phyloP scores from a whole-genome alignment of 1,140 invertebrate genomes.

The Glomeris maerens region DNA sequence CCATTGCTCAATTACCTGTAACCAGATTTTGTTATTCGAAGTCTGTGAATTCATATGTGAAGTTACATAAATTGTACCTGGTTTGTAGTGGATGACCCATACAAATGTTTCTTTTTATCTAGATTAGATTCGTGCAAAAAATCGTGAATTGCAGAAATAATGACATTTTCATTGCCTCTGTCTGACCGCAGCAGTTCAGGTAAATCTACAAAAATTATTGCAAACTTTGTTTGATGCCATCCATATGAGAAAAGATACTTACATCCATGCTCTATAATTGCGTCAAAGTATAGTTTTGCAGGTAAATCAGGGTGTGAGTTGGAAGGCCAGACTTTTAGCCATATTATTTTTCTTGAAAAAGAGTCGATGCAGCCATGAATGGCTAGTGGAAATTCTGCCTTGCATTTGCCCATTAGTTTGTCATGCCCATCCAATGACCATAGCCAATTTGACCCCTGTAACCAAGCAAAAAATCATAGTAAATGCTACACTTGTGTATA shows the following conservation, averaged over 20 bases:
- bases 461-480: neutral
- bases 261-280: neutral
- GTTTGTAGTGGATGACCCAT: neutral
- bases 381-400: neutral
- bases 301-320: neutral
- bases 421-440: neutral
- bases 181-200: neutral
- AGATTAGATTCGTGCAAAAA: neutral
- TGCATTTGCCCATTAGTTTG: neutral
- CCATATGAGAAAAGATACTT: neutral
- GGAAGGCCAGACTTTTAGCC: neutral
- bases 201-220: neutral
- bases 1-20: slow-evolving; percentile 1
- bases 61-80: neutral
- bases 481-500: neutral
- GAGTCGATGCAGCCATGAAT: neutral
- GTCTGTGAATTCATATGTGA: too few species aligned
- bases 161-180: neutral
- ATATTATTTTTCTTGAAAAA: neutral
- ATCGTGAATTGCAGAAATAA: neutral
- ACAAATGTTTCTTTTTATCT: neutral
- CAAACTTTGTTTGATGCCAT: neutral
- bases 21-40: too few species aligned
- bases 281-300: neutral
- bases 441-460: neutral